Conservation (phyloP, 64 coral and sea anemone species). For the Montipora sp. region DNA sequence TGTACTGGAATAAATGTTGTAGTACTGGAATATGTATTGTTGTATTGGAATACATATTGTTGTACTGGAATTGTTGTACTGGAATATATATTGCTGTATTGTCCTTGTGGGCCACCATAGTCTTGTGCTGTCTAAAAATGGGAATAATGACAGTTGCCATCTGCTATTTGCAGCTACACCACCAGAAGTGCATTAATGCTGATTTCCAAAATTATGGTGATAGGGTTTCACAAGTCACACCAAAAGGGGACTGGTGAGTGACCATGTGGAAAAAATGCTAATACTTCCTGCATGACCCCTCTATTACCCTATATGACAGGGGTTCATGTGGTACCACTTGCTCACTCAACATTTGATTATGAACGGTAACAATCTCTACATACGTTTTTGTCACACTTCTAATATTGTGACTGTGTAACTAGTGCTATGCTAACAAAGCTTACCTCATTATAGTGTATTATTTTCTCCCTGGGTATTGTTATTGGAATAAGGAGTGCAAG, state of each 20-base stretch:
- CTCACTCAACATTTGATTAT: neutral
- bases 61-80: no score
- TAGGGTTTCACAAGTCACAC: neutral
- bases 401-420: neutral
- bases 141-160: neutral
- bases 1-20: no score
- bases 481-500: no score
- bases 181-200: neutral
- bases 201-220: neutral
- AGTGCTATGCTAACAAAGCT: neutral
- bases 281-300: neutral
- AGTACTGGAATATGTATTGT: no score
- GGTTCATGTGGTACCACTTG: neutral
- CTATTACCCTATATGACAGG: neutral
- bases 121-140: neutral
- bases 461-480: no score
- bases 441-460: constrained; percentile 66
- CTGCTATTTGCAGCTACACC: neutral
- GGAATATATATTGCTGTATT: no score
- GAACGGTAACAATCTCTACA: neutral
- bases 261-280: neutral
- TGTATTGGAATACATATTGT: no score
- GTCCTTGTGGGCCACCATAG: no score
- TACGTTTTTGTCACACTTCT: neutral
- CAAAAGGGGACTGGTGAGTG: neutral